Conservation (phyloP, 2,888 invertebrate genomes). For the Halictus quadricinctus region DNA sequence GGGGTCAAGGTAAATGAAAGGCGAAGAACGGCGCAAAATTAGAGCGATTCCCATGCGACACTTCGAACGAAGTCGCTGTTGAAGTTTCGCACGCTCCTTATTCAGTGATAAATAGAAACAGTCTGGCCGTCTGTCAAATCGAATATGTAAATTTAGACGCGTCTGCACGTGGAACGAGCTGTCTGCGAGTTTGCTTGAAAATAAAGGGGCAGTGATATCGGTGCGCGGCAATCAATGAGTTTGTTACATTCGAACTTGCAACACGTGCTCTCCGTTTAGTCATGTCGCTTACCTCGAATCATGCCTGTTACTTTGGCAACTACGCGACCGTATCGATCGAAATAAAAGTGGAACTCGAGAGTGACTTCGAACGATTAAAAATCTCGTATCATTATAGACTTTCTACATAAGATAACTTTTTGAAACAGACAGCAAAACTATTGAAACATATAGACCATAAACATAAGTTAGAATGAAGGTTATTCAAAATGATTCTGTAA, state of each 20-base stretch:
- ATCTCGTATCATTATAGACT: not conserved
- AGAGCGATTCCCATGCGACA: conserved; percentile 14
- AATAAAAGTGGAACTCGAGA: not conserved
- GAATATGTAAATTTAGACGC: conserved; percentile 36
- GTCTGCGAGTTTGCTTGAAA: not conserved
- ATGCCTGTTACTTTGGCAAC: conserved; percentile 2
- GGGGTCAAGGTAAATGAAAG: conserved; percentile 14
- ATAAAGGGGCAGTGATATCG: conserved; percentile 12
- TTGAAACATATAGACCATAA: not conserved
- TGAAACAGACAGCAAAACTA: not conserved
- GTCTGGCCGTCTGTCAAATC: conserved; percentile 33
- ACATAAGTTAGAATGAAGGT: not conserved
- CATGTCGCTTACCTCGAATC: not conserved
- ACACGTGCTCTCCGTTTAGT: not conserved
- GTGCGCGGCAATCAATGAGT: not conserved
- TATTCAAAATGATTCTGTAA: not conserved
- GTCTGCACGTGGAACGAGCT: not conserved
- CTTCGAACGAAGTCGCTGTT: not conserved
- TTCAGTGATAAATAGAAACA: conserved; percentile 39
- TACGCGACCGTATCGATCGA: not conserved
- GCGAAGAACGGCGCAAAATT: conserved; percentile 16
- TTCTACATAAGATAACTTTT: not conserved
- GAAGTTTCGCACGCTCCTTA: conserved; percentile 13
- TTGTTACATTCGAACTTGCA: not conserved
- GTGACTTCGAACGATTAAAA: not conserved